These are phyloP conservation scores for Stegodyphus dumicola DNA, from an alignment of 1,140 invertebrate species.

Conservation along the genomic window DNA sequence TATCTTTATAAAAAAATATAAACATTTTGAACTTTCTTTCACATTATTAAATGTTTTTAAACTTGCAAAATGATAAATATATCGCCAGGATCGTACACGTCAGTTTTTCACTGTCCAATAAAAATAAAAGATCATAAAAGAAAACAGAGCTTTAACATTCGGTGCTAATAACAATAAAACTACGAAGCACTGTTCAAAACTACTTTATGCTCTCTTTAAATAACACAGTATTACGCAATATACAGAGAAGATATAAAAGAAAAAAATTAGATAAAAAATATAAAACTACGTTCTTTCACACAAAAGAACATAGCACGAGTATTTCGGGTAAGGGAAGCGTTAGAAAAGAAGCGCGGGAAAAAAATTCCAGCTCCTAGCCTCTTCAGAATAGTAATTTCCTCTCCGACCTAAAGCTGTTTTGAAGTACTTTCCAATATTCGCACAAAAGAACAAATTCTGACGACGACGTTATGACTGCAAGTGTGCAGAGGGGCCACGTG, in stretches of 20 bases:
- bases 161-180: constrained; percentile 10
- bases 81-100: no score
- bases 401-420: constrained; percentile 55
- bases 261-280: constrained; percentile 1
- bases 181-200: neutral
- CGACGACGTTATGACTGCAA: constrained; percentile 43
- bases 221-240: constrained; percentile 43
- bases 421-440: constrained; percentile 61
- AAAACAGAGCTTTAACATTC: neutral
- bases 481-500: constrained; percentile 10
- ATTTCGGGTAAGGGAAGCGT: constrained; percentile 3
- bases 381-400: constrained; percentile 61
- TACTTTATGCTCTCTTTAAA: constrained; percentile 9
- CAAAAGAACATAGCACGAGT: constrained; percentile 8
- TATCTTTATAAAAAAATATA: no score
- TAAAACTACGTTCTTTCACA: constrained; percentile 16
- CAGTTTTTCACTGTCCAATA: no score
- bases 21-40: no score
- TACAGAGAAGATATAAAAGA: constrained; percentile 19
- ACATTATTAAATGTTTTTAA: no score
- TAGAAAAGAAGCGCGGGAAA: neutral
- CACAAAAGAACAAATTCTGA: constrained; percentile 59
- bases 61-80: no score
- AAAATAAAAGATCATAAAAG: neutral
- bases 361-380: constrained; percentile 42